Conservation (phyloP, 2,797 vertebrate genomes). For the Gymnothorax reevesii region DNA sequence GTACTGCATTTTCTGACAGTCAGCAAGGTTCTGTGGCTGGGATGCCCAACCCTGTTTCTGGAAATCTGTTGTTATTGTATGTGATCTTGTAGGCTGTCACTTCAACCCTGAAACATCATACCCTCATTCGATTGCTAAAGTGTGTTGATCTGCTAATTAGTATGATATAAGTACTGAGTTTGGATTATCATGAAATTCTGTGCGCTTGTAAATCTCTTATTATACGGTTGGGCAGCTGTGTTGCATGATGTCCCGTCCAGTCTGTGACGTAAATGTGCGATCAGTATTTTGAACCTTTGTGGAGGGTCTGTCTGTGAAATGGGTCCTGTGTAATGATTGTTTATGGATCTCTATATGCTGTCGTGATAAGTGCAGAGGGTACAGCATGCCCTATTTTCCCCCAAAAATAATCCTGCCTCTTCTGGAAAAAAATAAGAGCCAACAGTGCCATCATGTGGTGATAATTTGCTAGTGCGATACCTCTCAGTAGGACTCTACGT, state of each 20-base stretch:
- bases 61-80: too few relatives aligned
- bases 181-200: too few relatives aligned
- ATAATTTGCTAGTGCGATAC: conserved; percentile 37
- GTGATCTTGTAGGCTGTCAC: too few relatives aligned
- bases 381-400: too few relatives aligned
- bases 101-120: too few relatives aligned
- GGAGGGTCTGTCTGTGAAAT: conserved; percentile 32
- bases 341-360: background rate
- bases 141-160: too few relatives aligned
- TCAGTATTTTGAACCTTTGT: background rate
- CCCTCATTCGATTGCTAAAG: too few relatives aligned
- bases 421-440: conserved; percentile 17
- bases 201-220: too few relatives aligned
- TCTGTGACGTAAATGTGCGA: background rate
- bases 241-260: background rate
- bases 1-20: background rate
- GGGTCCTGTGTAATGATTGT: conserved; percentile 16
- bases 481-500: background rate
- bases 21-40: background rate
- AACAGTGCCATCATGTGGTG: conserved; percentile 66
- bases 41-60: too few relatives aligned
- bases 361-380: background rate
- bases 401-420: background rate
- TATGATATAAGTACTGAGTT: too few relatives aligned
- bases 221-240: too few relatives aligned